These are phyloP conservation scores for Yoshiicerus persimilis DNA, from an alignment of 1,140 invertebrate species.

Conservation along the genomic window DNA sequence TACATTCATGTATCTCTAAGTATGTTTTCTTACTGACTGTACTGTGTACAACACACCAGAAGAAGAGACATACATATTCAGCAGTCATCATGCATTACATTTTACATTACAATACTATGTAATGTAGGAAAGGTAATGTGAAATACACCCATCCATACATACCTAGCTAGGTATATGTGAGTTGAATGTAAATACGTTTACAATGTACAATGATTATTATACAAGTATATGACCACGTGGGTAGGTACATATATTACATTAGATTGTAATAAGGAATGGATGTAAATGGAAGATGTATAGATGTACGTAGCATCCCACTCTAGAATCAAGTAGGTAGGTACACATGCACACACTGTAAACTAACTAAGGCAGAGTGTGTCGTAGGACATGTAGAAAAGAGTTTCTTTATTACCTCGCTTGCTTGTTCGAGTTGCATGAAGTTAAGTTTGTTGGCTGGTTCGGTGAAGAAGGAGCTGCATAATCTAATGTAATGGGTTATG, in stretches of 20 bases:
- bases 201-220: neutral
- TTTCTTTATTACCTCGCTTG: neutral
- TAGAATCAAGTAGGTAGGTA: neutral
- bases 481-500: conserved; percentile 17
- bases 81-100: no score
- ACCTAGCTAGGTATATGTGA: no score
- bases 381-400: conserved; percentile 11
- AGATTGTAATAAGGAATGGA: neutral
- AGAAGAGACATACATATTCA: no score
- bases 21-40: no score
- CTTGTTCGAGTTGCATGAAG: neutral
- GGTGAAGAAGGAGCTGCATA: conserved; percentile 7
- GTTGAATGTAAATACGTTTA: no score
- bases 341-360: neutral
- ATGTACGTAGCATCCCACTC: neutral
- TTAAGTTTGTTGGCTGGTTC: conserved; percentile 16
- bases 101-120: no score
- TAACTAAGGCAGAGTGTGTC: neutral
- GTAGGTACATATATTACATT: neutral
- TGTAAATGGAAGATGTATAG: neutral
- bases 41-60: no score
- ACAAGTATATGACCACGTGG: neutral
- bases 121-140: no score
- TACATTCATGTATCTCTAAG: no score
- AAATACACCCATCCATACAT: no score